Percentiles rank a stretch among this genome's conserved stretches.
Evolutionary conservation across 30 jellyfish, hydroid and myxozoan genomes (phyloP).

Genomic region (Pseudorhiza aurosa): DNA sequence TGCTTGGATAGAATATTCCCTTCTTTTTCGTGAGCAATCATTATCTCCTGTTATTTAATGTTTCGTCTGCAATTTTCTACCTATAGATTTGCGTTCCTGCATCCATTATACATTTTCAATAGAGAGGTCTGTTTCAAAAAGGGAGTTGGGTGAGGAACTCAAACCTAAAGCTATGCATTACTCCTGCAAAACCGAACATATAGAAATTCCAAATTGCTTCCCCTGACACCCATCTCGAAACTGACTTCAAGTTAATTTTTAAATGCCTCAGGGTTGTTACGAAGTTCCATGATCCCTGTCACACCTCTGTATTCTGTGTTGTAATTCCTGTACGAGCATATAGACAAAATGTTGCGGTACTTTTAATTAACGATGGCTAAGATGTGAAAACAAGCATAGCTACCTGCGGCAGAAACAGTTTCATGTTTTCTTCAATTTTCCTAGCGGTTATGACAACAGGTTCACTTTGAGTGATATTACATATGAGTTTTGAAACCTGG

Average conservation of each 20-base stretch:
- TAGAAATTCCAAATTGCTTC: neutral
- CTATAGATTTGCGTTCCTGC: no score
- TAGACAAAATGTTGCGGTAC: no score
- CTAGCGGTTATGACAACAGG: slow-evolving; percentile 92
- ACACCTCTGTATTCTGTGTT: neutral
- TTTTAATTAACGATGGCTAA: no score
- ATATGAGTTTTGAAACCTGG: slow-evolving; percentile 78
- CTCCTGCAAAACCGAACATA: neutral
- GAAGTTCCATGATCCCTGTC: neutral
- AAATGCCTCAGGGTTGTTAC: neutral
- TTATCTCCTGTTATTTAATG: no score
- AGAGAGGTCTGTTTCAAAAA: no score
- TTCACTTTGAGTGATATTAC: slow-evolving; percentile 70
- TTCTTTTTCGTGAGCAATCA: no score
- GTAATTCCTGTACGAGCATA: neutral
- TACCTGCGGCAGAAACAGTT: slow-evolving; percentile 87
- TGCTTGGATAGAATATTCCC: no score
- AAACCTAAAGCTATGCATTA: no score
- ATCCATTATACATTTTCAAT: no score
- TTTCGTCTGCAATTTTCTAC: no score
- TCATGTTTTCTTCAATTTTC: slow-evolving; percentile 85
- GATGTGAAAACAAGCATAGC: neutral
- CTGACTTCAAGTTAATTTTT: slow-evolving; percentile 3
- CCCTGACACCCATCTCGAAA: slow-evolving; percentile 2
- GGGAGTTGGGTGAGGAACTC: no score